Evolutionary conservation across 2,113 vertebrate genomes (phyloP), one percentile per base, ranked within the genome.

Genomic region (Archocentrus centrarchus): DNA sequence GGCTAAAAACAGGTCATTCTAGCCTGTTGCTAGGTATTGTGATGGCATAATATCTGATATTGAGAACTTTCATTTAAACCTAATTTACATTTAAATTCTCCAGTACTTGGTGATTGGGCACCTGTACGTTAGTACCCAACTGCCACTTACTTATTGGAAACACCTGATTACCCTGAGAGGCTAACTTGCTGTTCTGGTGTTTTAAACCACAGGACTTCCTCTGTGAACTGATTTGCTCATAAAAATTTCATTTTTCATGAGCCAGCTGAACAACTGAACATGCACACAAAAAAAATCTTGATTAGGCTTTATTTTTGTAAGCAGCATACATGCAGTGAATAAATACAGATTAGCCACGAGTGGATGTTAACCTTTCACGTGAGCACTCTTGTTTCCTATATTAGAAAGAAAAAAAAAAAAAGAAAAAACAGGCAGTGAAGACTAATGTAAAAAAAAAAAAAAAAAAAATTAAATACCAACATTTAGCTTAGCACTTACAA

Each of bases 401-500:
- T 64, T 39, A 70, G 44, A 70, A 81, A 47, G n/a, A 17, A 22
- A 20, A 68, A 27, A 30, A 30, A 70, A 22, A 22, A 22, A 22
- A 22, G 22, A 22, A 22, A 3, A 53, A 78, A 59, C 15, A 13
- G 3, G 7, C 30, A 80, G 47, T 55, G 47, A 53, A n/a, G 24
- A n/a, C 22, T 73, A 79, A 75, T 41, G 39, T 68, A 78, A 22
- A 37, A 73, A 89, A 81, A 47, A n/a, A 22, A 35, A 20, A 17
- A 17, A 1, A 30, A 18, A 70, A 5, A 8, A 3, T 14, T 11
- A 53, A 62, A 15, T 3, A 57, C 41, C 41, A 86, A 80, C 61
- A 84, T 24, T 82, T n/a, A 57, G 6, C 61, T 79, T 6, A 75
- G 4, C 47, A 63, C 30, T 58, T 11, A 47, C 6, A 61, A 44